Conservation (phyloP, 23 tunicate species). For the Botrylloides violaceus region DNA sequence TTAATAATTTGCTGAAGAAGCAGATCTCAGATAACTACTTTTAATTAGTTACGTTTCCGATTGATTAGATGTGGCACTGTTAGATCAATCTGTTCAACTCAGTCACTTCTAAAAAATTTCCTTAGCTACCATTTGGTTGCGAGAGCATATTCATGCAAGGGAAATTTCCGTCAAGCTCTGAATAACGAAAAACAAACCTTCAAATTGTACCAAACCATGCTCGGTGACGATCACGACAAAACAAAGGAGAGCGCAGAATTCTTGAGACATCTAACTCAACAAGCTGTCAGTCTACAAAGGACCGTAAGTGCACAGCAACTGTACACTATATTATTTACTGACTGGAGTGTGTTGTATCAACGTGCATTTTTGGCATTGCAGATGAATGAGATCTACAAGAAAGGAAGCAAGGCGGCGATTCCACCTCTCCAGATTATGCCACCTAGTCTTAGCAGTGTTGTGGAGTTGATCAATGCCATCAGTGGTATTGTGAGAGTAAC, state of each 20-base stretch:
- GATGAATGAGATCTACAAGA: conserved; percentile 97
- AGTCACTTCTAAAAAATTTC: neutral
- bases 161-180: conserved; percentile 88
- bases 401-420: conserved; percentile 73
- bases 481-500: conserved; percentile 58
- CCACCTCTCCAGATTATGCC: conserved; percentile 93
- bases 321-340: too few species aligned
- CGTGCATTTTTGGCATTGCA: conserved; percentile 8
- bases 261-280: conserved; percentile 91
- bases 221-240: conserved; percentile 95
- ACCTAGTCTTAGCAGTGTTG: conserved; percentile 83
- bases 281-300: conserved; percentile 94
- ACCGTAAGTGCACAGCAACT: conserved; percentile 50
- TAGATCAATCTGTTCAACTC: neutral
- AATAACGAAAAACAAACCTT: conserved; percentile 93
- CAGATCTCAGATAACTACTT: too few species aligned
- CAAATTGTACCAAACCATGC: conserved; percentile 77
- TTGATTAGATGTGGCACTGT: too few species aligned
- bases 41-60: too few species aligned
- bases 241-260: conserved; percentile 98
- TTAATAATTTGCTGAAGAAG: too few species aligned
- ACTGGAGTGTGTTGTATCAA: too few species aligned
- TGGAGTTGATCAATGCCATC: conserved; percentile 88
- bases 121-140: conserved; percentile 93
- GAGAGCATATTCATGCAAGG: conserved; percentile 86